phyloP scores from a whole-genome alignment of 2,888 invertebrate genomes.

The Myathropa florea region DNA sequence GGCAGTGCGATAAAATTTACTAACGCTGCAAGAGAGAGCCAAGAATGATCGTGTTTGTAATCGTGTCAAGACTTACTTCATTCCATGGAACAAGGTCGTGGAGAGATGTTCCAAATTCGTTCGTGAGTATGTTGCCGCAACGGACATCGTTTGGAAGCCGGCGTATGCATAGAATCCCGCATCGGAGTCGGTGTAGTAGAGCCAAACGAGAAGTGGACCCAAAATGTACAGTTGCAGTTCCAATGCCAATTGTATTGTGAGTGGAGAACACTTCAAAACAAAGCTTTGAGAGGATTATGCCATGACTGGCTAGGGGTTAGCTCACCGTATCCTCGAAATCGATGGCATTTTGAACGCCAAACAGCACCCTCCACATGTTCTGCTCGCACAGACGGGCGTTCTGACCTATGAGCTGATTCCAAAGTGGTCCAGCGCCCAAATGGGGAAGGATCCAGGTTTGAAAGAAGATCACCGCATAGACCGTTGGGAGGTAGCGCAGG shows the following conservation, averaged over 20 bases:
- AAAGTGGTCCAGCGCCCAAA: constrained; percentile 85
- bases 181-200: constrained; percentile 83
- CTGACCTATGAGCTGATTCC: constrained; percentile 84
- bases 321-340: constrained; percentile 87
- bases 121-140: constrained; percentile 84
- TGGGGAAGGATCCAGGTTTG: constrained; percentile 87
- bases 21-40: constrained; percentile 82
- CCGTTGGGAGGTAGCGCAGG: constrained; percentile 85
- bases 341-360: constrained; percentile 86
- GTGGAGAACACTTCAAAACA: constrained; percentile 86
- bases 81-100: constrained; percentile 85
- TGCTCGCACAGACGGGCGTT: constrained; percentile 85
- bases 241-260: constrained; percentile 87
- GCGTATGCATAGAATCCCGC: constrained; percentile 83
- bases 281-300: not conserved
- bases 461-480: constrained; percentile 84
- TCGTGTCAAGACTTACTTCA: constrained; percentile 82
- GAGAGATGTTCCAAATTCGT: constrained; percentile 84
- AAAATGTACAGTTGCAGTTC: constrained; percentile 88
- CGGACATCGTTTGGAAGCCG: constrained; percentile 83
- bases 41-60: not conserved
- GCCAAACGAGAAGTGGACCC: constrained; percentile 85
- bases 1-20: constrained; percentile 86
- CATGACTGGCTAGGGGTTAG: not conserved
- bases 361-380: constrained; percentile 86